Conservation (phyloP, 2,797 vertebrate genomes). For the Chelon auratus region DNA sequence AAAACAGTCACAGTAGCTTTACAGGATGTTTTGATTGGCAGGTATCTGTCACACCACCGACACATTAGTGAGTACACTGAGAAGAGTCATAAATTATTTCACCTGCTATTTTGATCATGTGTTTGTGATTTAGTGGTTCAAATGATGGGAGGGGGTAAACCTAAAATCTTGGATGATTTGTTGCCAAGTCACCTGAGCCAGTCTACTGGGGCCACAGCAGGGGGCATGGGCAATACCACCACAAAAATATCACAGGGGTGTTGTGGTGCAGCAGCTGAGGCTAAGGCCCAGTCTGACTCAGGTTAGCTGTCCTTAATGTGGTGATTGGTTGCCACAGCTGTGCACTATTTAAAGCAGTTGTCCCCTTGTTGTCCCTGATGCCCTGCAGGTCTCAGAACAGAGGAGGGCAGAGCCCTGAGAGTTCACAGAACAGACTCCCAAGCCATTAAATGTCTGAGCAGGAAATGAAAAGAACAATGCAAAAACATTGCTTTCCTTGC, state of each 20-base stretch:
- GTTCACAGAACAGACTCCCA: conserved; percentile 36
- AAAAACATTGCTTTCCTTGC: background rate
- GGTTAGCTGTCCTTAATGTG: conserved; percentile 74
- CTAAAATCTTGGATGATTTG: background rate
- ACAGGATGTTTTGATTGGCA: background rate
- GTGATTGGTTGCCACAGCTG: conserved; percentile 85
- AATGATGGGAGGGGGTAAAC: background rate
- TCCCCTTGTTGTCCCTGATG: conserved; percentile 75
- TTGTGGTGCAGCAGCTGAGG: conserved; percentile 67
- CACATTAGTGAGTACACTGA: background rate
- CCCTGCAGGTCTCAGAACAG: conserved; percentile 51
- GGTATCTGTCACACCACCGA: background rate
- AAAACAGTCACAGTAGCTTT: background rate
- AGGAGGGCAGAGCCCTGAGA: conserved; percentile 30
- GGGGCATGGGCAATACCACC: conserved; percentile 54
- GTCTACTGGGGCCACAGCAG: conserved; percentile 20
- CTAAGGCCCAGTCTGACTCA: conserved; percentile 64
- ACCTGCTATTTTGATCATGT: background rate
- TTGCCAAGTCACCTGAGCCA: conserved; percentile 26
- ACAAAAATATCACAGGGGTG: conserved; percentile 49
- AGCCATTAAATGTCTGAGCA: conserved; percentile 22
- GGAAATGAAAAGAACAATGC: conserved; percentile 12
- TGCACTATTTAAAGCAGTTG: conserved; percentile 78
- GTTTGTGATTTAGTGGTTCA: background rate
- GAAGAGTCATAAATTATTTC: conserved; percentile 1